Conservation (phyloP, 2,888 invertebrate species). For the Caenorhabditis angaria region DNA sequence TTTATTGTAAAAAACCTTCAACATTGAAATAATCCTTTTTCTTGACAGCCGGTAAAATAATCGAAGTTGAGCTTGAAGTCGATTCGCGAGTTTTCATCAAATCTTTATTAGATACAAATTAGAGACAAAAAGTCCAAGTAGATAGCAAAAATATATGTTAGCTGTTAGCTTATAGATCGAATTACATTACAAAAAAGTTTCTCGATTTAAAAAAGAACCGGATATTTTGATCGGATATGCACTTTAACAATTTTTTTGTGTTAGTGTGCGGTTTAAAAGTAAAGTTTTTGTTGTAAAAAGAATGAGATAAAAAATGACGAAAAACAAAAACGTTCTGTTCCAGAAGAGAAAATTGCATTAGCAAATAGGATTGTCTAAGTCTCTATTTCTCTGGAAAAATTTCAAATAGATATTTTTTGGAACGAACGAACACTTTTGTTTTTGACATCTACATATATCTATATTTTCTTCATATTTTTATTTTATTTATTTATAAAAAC, state of each 20-base stretch:
- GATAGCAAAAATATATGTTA: neutral
- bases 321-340: neutral
- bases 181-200: neutral
- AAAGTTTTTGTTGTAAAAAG: neutral
- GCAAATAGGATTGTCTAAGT: neutral
- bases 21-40: conserved; percentile 47
- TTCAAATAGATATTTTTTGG: neutral
- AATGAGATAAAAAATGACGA: neutral
- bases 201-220: neutral
- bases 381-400: neutral
- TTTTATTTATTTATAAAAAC: too few species aligned
- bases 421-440: too few species aligned
- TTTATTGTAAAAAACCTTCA: conserved; percentile 32
- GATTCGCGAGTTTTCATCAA: conserved; percentile 32
- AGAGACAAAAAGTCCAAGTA: neutral
- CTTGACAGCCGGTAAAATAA: neutral
- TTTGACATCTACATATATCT: too few species aligned
- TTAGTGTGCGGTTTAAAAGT: too few species aligned
- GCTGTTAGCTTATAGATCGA: neutral
- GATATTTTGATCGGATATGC: neutral
- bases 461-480: too few species aligned
- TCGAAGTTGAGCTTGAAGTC: conserved; percentile 19
- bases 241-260: neutral
- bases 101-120: neutral
- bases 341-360: neutral